A percentile compares a stretch with the other conserved stretches of the same genome.
These are phyloP conservation scores for Copsychus sechellarum DNA, from an alignment of 2,113 vertebrate genomes.

Conservation along the genomic window DNA sequence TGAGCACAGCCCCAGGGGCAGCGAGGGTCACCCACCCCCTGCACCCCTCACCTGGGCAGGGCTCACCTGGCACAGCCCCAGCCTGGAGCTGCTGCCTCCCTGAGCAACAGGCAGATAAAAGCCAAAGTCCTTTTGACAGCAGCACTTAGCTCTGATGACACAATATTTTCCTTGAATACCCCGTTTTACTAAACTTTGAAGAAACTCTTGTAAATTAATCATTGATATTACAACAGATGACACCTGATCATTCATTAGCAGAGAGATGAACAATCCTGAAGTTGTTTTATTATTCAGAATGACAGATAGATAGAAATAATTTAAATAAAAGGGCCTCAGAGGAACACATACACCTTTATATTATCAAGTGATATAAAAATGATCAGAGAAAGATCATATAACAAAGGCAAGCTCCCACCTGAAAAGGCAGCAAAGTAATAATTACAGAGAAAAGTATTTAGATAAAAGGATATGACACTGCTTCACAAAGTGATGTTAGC, in stretches of 20 bases:
- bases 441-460: conserved; percentile 29
- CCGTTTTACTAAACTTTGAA: neutral
- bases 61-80: too few relatives aligned
- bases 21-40: neutral
- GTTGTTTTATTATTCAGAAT: conserved; percentile 1
- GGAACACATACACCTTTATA: neutral
- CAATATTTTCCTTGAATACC: neutral
- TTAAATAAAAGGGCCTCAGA: neutral
- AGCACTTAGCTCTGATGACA: neutral
- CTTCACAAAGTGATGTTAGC: conserved; percentile 19
- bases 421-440: conserved; percentile 35
- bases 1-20: neutral
- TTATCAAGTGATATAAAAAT: neutral
- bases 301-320: neutral
- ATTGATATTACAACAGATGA: neutral
- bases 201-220: neutral
- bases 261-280: neutral
- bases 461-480: conserved; percentile 42
- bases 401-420: conserved; percentile 41
- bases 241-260: neutral
- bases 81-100: neutral
- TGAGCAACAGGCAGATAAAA: neutral
- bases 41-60: neutral
- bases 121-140: neutral
- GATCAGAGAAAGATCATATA: conserved; percentile 35